Base-by-base conservation (phyloP, 37 sponge, comb jelly and placozoan species). In the Beroe ovata region DNA sequence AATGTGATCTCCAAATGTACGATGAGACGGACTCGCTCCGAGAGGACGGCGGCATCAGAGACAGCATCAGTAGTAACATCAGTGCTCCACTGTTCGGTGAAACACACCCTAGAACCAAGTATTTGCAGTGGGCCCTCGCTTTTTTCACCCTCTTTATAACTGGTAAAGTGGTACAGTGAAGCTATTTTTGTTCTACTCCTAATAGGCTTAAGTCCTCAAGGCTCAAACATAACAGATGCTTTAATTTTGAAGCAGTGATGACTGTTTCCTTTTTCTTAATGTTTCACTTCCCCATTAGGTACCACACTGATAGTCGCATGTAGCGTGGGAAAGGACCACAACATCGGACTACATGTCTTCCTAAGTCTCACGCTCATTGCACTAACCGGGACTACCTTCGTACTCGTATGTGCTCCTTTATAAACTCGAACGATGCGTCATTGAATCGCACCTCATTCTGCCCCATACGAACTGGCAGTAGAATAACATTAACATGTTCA, bases 11-110 rank as follows among this genome's bases (percentile, higher is more conserved):
- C n/a, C n/a, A n/a, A 11, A 77, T 77, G 84, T 77, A 77, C 84
- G 28, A 23, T 0, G 84, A 77, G 54, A 40, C 84, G 1, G 84
- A 77, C 28, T n/a, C 22, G 20, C 33, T 77, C 54, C 38, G 84
- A 54, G 84, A 40, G 26, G 84, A 77, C 28, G 18, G 29, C 32
- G 47, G 47, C 1, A 29, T 71, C 36, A 39, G 84, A 54, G 84
- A 77, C 28, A 77, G 84, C 28, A 77, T 77, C 84, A 77, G 84
- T 54, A 77, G 84, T 40, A 77, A 77, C 47, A 42, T 42, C 84
- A 77, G 84, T 29, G 84, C 84, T 25, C 84, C 84, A 0, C 84
- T 77, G 6, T 77, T 77, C 54, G 84, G 84, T 25, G 84, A 77
- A 35, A 40, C 84, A 6, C 26, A 42, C 22, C 84, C 84, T 40